A percentile compares a stretch with the other conserved stretches of the same genome.
Evolutionary conservation across 2,113 vertebrate species (phyloP).

Genomic region (Alethe diademata): DNA sequence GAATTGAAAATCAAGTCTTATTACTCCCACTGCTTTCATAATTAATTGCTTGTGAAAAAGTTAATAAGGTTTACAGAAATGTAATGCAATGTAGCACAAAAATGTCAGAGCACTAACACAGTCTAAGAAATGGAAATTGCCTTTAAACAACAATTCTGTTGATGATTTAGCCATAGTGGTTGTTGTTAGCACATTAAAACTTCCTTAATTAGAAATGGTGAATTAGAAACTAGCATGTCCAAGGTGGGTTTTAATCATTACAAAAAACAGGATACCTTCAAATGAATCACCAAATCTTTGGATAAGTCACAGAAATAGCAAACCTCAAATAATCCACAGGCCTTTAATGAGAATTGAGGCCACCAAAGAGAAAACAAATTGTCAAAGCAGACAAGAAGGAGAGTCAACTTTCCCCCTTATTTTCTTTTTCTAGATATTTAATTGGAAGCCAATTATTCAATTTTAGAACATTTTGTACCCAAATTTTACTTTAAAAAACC

Average conservation of each 20-base stretch:
- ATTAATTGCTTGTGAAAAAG: constrained; percentile 35
- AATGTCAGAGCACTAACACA: background rate
- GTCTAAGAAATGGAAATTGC: background rate
- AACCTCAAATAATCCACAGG: background rate
- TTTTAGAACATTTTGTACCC: background rate
- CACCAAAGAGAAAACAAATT: background rate
- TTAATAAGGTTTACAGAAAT: constrained; percentile 17
- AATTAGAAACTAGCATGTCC: background rate
- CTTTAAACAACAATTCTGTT: background rate
- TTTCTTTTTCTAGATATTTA: background rate
- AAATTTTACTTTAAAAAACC: background rate
- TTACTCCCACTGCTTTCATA: constrained; percentile 16
- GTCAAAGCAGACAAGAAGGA: background rate
- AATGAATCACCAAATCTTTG: background rate
- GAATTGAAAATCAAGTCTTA: constrained; percentile 2
- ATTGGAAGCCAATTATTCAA: background rate
- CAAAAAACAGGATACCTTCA: background rate
- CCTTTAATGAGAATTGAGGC: background rate
- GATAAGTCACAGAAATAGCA: background rate
- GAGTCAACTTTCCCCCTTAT: background rate
- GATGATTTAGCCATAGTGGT: background rate
- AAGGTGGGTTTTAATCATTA: background rate
- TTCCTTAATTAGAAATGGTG: background rate
- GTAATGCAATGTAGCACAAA: background rate
- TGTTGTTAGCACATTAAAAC: background rate